Evolutionary conservation across 64 coral and sea anemone genomes (phyloP).

Genomic region (Cladopsammia gracilis): DNA sequence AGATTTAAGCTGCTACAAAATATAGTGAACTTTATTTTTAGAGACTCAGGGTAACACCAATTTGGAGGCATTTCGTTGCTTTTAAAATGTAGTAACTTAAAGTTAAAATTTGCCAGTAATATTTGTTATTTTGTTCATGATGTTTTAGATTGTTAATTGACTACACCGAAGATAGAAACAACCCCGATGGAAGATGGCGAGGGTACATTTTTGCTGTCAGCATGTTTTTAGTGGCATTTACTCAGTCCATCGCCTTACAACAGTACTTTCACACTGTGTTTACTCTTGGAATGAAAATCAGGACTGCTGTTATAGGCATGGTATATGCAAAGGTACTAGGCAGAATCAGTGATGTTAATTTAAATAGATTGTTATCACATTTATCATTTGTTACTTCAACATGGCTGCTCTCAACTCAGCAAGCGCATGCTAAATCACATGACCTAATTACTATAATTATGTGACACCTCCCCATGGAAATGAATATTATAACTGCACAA

Average conservation of each 20-base stretch:
- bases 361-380: too few relatives aligned
- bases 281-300: slow-evolving; percentile 66
- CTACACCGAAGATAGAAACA: slow-evolving; percentile 48
- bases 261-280: slow-evolving; percentile 79
- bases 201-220: slow-evolving; percentile 67
- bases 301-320: slow-evolving; percentile 78
- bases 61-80: too few relatives aligned
- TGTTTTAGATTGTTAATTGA: slow-evolving; percentile 45
- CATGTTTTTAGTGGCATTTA: slow-evolving; percentile 67
- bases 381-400: too few relatives aligned
- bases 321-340: slow-evolving; percentile 76
- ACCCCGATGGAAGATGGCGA: slow-evolving; percentile 54
- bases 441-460: too few relatives aligned
- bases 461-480: too few relatives aligned
- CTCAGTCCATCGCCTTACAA: slow-evolving; percentile 71
- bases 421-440: too few relatives aligned
- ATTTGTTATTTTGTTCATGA: not conserved
- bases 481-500: too few relatives aligned
- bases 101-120: not conserved
- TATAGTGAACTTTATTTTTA: too few relatives aligned
- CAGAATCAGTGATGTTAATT: too few relatives aligned
- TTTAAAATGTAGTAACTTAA: not conserved
- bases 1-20: too few relatives aligned
- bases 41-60: too few relatives aligned
- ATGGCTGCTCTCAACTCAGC: too few relatives aligned